phyloP scores from a whole-genome alignment of 1,140 invertebrate genomes.

The Drosophila mayri region DNA sequence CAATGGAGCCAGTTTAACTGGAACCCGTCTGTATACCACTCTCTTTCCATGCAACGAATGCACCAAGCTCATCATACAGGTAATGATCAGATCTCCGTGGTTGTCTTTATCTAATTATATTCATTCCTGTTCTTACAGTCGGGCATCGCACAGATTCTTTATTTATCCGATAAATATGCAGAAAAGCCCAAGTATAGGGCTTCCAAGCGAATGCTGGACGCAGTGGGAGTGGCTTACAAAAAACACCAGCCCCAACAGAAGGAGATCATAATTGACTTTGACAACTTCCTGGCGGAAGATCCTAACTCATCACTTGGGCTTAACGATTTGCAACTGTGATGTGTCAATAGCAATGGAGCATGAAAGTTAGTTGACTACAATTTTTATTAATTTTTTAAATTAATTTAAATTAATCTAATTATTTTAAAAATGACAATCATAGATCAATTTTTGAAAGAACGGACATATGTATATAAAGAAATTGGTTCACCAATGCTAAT shows the following conservation, averaged over 20 bases:
- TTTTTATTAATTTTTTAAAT: neutral
- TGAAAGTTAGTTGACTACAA: neutral
- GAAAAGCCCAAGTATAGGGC: constrained; percentile 89
- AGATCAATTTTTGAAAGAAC: neutral
- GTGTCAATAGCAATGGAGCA: neutral
- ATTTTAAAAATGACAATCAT: neutral
- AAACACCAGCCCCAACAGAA: constrained; percentile 47
- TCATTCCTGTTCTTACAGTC: constrained; percentile 86
- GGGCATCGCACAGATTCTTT: constrained; percentile 93
- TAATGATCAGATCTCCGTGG: neutral
- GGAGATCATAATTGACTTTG: constrained; percentile 63
- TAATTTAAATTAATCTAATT: neutral
- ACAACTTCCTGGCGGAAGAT: constrained; percentile 24
- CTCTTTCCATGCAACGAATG: constrained; percentile 98
- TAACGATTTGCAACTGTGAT: constrained; percentile 15
- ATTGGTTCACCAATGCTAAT: neutral
- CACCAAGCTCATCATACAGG: constrained; percentile 96
- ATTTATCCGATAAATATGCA: constrained; percentile 92
- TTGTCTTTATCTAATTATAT: neutral
- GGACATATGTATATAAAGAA: neutral
- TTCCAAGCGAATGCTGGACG: constrained; percentile 92
- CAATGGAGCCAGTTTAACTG: constrained; percentile 90
- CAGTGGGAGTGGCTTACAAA: constrained; percentile 88
- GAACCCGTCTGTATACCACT: constrained; percentile 94
- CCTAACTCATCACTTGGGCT: constrained; percentile 14